Conservation (phyloP, 2,888 invertebrate genomes). For the Cephus pygmeus region DNA sequence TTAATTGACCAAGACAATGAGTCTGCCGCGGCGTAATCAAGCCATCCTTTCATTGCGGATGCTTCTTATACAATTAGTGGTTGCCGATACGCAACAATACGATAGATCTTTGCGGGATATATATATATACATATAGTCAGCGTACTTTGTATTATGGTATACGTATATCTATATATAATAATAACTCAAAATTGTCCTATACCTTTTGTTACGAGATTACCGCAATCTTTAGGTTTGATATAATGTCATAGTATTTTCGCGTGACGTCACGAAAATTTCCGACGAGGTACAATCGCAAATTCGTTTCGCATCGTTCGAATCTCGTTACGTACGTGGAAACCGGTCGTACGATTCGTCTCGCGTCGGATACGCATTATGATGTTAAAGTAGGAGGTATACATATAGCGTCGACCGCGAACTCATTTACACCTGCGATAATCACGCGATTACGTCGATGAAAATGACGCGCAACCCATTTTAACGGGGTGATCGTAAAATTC, state of each 20-base stretch:
- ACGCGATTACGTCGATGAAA: conserved; percentile 49
- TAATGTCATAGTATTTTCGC: neutral
- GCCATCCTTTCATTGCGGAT: neutral
- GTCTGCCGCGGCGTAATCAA: conserved; percentile 8
- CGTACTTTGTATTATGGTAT: neutral
- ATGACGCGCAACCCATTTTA: conserved; percentile 29
- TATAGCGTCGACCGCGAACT: neutral
- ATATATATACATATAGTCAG: neutral
- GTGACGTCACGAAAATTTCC: neutral
- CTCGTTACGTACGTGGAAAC: neutral
- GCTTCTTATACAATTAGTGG: neutral
- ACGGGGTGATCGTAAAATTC: conserved; percentile 43
- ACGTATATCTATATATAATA: neutral
- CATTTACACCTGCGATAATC: conserved; percentile 35
- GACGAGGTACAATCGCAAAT: neutral
- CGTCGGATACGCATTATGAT: neutral
- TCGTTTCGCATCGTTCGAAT: neutral
- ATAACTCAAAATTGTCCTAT: neutral
- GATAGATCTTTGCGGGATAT: neutral
- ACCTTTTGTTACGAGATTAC: too few relatives aligned
- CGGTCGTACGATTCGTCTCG: neutral
- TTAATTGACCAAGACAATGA: conserved; percentile 59
- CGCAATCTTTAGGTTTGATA: neutral
- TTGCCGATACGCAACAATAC: neutral
- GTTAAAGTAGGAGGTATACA: neutral